These are phyloP conservation scores for Crotophaga sulcirostris DNA, from an alignment of 2,113 vertebrate genomes.

Conservation along the genomic window DNA sequence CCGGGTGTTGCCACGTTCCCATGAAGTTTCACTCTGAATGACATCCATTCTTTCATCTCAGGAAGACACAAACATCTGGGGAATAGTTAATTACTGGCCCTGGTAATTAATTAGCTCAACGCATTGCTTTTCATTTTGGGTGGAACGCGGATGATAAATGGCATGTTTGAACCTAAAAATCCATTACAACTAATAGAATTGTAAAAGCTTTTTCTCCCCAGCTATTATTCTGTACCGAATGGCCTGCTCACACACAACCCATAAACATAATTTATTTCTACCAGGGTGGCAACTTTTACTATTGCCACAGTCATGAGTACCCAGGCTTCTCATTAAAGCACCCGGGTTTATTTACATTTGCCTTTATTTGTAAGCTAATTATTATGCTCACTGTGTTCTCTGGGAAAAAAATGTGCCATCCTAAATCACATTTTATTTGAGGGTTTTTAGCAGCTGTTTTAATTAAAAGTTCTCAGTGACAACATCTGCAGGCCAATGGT, in stretches of 20 bases:
- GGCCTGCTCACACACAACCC: not conserved
- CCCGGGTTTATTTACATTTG: not conserved
- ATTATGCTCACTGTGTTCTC: not conserved
- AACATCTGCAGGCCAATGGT: not conserved
- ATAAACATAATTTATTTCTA: slow-evolving; percentile 11
- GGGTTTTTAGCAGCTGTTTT: not conserved
- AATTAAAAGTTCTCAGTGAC: not conserved
- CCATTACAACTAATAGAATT: slow-evolving; percentile 23
- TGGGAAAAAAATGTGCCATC: not conserved
- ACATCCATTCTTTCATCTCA: accelerated
- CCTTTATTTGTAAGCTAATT: not conserved
- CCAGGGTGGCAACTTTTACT: not conserved
- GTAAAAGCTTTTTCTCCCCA: not conserved
- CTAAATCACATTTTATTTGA: not conserved
- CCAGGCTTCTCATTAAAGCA: not conserved
- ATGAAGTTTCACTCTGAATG: accelerated
- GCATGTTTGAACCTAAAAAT: not conserved
- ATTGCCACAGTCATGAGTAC: not conserved
- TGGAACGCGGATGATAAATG: not conserved
- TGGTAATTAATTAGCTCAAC: not conserved
- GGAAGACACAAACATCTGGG: not conserved
- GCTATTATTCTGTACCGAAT: not conserved
- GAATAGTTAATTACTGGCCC: not conserved
- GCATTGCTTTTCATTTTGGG: slow-evolving; percentile 10
- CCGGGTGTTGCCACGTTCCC: accelerated